These are phyloP conservation scores for Hyposoter dolosus DNA, from an alignment of 2,888 invertebrate species.

Conservation along the genomic window DNA sequence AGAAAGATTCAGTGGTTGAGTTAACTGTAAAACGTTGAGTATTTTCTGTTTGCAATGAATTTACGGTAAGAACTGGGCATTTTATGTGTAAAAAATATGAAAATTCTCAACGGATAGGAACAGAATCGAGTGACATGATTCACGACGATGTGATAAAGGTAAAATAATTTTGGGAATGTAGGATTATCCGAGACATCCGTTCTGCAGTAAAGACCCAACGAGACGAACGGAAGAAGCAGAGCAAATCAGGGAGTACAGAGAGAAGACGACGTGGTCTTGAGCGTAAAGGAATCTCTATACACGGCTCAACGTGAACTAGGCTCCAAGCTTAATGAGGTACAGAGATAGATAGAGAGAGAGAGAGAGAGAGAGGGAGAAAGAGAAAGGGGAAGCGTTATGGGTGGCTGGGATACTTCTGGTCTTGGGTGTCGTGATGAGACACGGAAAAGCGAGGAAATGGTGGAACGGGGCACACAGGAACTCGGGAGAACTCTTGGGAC, in stretches of 20 bases:
- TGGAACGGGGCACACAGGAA: constrained; percentile 56
- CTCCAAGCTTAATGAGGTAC: constrained; percentile 63
- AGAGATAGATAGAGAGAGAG: constrained; percentile 46
- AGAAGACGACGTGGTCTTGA: constrained; percentile 44
- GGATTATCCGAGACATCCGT: constrained; percentile 11
- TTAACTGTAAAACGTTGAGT: not conserved
- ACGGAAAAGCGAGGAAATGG: constrained; percentile 63
- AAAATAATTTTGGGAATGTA: constrained; percentile 12
- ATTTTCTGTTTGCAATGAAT: not conserved
- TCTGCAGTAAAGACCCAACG: constrained; percentile 18
- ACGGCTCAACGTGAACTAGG: constrained; percentile 49
- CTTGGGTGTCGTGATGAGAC: constrained; percentile 69
- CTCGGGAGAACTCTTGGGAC: constrained; percentile 60
- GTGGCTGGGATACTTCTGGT: constrained; percentile 49
- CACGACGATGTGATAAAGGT: constrained; percentile 10
- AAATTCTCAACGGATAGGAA: not conserved
- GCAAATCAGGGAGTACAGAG: constrained; percentile 51
- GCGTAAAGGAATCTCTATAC: constrained; percentile 51
- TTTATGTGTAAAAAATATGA: not conserved
- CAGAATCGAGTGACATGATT: not conserved
- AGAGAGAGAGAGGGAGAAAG: constrained; percentile 24
- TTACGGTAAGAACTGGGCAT: not conserved
- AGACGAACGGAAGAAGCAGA: constrained; percentile 54
- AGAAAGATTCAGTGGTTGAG: not conserved
- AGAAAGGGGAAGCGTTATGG: constrained; percentile 47